Evolutionary conservation across 2,113 vertebrate genomes (phyloP).

Genomic region (Arothron firmamentum): DNA sequence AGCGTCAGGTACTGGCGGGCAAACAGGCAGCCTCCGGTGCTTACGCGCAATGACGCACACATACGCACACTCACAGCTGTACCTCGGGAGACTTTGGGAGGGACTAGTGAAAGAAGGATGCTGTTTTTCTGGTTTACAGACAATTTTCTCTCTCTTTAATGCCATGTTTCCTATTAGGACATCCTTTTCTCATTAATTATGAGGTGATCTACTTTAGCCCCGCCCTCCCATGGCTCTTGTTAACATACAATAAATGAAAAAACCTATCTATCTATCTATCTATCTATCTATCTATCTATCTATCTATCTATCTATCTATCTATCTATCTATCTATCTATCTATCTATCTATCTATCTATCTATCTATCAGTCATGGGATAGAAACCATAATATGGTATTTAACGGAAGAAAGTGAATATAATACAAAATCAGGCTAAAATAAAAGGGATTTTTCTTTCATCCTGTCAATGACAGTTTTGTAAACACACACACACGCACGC

Average conservation of each 20-base stretch:
- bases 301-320: background rate
- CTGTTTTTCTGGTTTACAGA: slow-evolving; percentile 48
- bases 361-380: background rate
- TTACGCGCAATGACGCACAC: slow-evolving; percentile 11
- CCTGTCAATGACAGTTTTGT: background rate
- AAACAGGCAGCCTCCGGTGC: background rate
- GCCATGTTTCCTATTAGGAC: too few species aligned
- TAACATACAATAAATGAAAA: too few species aligned
- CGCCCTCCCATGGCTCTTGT: too few species aligned
- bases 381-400: background rate
- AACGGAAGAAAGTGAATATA: background rate
- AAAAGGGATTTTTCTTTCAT: background rate
- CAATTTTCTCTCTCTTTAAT: slow-evolving; percentile 11
- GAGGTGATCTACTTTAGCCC: too few species aligned
- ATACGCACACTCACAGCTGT: slow-evolving; percentile 27
- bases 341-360: background rate
- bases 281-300: background rate
- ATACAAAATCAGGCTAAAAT: background rate
- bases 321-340: too few species aligned
- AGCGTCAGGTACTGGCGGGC: slow-evolving; percentile 26
- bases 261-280: background rate
- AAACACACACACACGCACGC: too few species aligned
- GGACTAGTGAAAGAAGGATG: slow-evolving; percentile 58
- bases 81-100: slow-evolving; percentile 54
- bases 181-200: too few species aligned